Percentiles rank a stretch among this genome's conserved stretches.
Evolutionary conservation across 2,797 vertebrate species (phyloP).

Genomic region (Diceros bicornis): DNA sequence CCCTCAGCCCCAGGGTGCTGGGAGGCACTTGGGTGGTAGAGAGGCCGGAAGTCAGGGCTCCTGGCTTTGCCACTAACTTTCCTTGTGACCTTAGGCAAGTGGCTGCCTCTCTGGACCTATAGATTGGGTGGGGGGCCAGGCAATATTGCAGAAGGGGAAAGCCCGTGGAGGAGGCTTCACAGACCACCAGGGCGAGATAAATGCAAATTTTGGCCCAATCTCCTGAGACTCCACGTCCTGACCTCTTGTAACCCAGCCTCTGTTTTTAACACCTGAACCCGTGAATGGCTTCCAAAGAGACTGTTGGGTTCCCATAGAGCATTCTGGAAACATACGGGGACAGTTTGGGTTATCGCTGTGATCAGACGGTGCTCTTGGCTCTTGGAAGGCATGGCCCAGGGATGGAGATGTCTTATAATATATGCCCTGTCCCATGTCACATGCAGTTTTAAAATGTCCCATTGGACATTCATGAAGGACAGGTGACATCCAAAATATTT

Average conservation of each 20-base stretch:
- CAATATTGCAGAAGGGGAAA: not conserved
- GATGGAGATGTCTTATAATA: not conserved
- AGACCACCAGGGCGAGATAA: not conserved
- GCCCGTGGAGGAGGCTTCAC: not conserved
- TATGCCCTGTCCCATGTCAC: not conserved
- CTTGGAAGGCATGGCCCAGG: not conserved
- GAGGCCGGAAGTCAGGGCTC: not conserved
- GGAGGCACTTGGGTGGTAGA: not conserved
- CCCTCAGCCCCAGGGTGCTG: accelerated
- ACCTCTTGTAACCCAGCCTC: not conserved
- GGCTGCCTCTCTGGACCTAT: not conserved
- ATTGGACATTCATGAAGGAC: not conserved
- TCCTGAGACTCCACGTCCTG: not conserved
- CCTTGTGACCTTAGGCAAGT: not conserved
- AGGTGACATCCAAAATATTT: not conserved
- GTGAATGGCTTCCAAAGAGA: not conserved
- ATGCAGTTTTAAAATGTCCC: not conserved
- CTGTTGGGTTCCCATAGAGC: not conserved
- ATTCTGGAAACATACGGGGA: not conserved
- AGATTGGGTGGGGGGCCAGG: accelerated
- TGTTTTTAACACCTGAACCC: not conserved
- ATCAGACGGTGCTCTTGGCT: not conserved
- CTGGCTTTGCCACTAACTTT: not conserved
- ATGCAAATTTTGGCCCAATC: not conserved
- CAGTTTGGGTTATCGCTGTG: not conserved